Evolutionary conservation across 2,113 vertebrate genomes (phyloP), one percentile per base, ranked within the genome.

Genomic region (Scopus umbretta): DNA sequence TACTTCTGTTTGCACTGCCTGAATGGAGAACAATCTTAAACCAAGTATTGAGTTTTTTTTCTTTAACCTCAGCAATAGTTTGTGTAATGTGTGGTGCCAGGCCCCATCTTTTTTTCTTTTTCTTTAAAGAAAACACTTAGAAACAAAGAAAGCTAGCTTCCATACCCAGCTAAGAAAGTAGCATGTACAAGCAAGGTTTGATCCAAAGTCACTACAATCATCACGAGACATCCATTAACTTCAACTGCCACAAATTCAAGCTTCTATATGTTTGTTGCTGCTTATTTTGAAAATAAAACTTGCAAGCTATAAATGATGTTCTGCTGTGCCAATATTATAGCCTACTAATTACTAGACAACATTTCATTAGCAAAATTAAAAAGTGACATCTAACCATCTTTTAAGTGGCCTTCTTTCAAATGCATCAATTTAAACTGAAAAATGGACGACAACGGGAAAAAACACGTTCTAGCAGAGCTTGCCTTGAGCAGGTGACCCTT

Each of bases 261-360:
- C 43, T 74, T 47, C 55, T 21, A 16, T 16, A 66, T 13, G 27
- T 55, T 84, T 74, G 20, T 30, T 87, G n/a, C 23, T 67, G 65
- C 14, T 92, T 87, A 89, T 75, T 82, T 84, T 84, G 68, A 91
- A 94, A 96, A 92, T n/a, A 62, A 86, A 84, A 90, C 38, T 52
- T 42, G 47, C 49, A 52, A 96, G 49, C 34, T 90, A 65, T 36
- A 92, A 87, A 75, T 47, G 11, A 82, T 30, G 72, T 81, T 81
- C 52, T 84, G 61, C 43, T 59, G 13, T 55, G 23, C 26, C 74
- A 86, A 14, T 87, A 71, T 43, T 90, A 80, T 14, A n/a, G 61
- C 40, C 65, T 42, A n/a, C 16, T 55, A 72, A 91, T 65, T 47
- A 65, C 6, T 80, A 86, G 76, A 14, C 29, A 85, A 43, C 18